Base-by-base conservation (phyloP, 2,113 vertebrate species). In the rat (Rattus norvegicus) region DNA sequence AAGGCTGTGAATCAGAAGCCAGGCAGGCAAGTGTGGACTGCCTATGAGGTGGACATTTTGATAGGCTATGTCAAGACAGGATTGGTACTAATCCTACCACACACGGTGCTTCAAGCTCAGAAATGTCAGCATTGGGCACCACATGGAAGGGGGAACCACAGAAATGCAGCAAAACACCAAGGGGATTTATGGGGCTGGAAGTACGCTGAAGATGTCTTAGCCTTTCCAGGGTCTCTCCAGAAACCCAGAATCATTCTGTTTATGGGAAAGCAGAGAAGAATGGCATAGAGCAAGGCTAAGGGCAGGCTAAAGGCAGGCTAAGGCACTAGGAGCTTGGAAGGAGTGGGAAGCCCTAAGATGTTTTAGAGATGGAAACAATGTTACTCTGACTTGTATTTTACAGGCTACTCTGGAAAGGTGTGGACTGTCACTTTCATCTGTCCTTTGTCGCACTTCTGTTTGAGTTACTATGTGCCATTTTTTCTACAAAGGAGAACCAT, bases 361-460 rank as follows among this genome's bases (percentile, higher is more conserved):
- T 88, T 94, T 91, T 81, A 59, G 67, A 93, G 11, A 80, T 26
- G 13, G 63, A 83, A 92, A 75, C 14, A 81, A 33, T 22, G 73
- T 39, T 88, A 30, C 61, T 3, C 83, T 75, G 47, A 88, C 88
- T 19, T 67, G 65, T 52, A 28, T 73, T 89, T 69, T 72, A 65
- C 87, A 91, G 61, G 33, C 47, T 59, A 36, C 17, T 4, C 4
- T 90, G 54, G 84, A 54, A 91, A 85, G 39, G 16, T 67, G 5
- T 90, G 39, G 24, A 47, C 8, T 4, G 7, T 30, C 39, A 4
- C 69, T 24, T 39, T 84, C 69, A 17, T 36, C 16, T 13, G 16
- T 16, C 81, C 56, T 61, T 28, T 84, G 22, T 17, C 5, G 0
- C 13, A 39, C 7, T 28, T 28, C n/a, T 5, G n/a, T 17, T 17